Evolutionary conservation across 2,888 invertebrate genomes (phyloP).

Genomic region (Synergus umbraculus): DNA sequence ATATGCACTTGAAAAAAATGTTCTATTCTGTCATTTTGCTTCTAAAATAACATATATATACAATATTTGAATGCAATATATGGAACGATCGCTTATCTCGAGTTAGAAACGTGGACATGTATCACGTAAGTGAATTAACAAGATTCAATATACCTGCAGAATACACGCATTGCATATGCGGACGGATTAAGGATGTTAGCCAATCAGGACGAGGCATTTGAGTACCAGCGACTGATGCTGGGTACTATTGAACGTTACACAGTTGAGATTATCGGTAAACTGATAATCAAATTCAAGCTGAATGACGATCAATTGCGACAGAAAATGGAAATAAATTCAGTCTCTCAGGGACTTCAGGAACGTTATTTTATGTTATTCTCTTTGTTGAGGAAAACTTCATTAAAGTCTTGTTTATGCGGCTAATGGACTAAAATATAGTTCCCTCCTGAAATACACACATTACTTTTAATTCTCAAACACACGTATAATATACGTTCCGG

Average conservation of each 20-base stretch:
- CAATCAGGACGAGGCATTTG: slow-evolving; percentile 24
- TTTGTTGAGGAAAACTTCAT: not conserved
- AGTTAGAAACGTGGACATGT: slow-evolving; percentile 1
- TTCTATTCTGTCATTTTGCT: not conserved
- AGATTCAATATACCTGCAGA: slow-evolving; percentile 27
- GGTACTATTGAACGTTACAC: slow-evolving; percentile 10
- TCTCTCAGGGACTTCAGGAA: not conserved
- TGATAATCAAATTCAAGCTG: slow-evolving; percentile 28
- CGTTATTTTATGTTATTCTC: not conserved
- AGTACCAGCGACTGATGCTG: slow-evolving; percentile 7
- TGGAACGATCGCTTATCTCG: not conserved
- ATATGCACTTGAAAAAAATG: not conserved
- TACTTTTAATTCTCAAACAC: not conserved
- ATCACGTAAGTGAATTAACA: slow-evolving; percentile 14
- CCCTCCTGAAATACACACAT: no score
- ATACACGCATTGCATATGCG: not conserved
- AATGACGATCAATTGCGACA: not conserved
- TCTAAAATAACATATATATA: not conserved
- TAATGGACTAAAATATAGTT: not conserved
- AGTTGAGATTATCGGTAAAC: slow-evolving; percentile 33
- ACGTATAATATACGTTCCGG: not conserved
- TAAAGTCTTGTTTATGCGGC: not conserved
- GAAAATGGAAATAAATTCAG: not conserved
- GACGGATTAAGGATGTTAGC: slow-evolving; percentile 21
- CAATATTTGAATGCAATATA: not conserved